Conservation (phyloP, 2,113 vertebrate species). For the Pseudorasbora parva region DNA sequence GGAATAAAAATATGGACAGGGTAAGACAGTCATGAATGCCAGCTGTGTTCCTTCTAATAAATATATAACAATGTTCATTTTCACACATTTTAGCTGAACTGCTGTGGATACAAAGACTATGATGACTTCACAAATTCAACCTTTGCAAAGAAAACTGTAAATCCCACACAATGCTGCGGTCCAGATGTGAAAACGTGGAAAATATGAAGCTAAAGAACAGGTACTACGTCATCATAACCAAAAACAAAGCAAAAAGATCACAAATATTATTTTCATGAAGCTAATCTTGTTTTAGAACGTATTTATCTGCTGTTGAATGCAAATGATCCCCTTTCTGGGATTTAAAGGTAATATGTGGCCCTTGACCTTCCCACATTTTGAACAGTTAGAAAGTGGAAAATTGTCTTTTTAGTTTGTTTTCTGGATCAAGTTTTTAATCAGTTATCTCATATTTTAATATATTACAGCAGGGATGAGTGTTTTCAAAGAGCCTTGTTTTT, state of each 20-base stretch:
- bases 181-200: neutral
- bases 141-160: constrained; percentile 19
- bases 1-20: constrained; percentile 74
- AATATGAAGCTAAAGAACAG: neutral
- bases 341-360: neutral
- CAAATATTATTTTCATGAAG: neutral
- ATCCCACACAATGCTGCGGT: constrained; percentile 68
- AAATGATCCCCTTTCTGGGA: neutral
- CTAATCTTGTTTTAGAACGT: neutral
- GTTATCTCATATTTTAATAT: neutral
- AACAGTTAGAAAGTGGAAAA: neutral
- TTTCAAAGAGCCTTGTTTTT: neutral
- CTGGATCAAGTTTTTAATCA: neutral
- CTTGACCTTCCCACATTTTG: neutral
- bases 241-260: neutral
- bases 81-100: constrained; percentile 45
- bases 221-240: constrained; percentile 39
- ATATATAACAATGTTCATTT: constrained; percentile 59
- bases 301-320: neutral
- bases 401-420: too few relatives aligned
- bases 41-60: neutral
- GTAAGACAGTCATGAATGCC: constrained; percentile 58
- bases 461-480: neutral
- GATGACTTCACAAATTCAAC: constrained; percentile 69
- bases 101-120: constrained; percentile 77